Evolutionary conservation across 2,113 vertebrate genomes (phyloP), one percentile per base, ranked within the genome.

Genomic region (Otolemur garnettii): DNA sequence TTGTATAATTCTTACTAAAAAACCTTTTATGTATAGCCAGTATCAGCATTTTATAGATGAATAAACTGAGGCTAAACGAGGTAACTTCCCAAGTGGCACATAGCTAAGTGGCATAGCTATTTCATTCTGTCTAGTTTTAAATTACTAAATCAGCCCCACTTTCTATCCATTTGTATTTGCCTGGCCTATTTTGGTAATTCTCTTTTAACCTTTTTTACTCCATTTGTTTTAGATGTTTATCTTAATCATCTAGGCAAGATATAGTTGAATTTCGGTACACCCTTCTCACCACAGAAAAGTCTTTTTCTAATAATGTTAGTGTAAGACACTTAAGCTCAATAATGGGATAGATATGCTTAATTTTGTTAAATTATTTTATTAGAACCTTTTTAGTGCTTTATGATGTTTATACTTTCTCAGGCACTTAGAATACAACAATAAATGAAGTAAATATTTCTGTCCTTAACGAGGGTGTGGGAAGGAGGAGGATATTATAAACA

Each of bases 281-380:
- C 18, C 3, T 28, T 86, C 18, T 24, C 26, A 30, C 71, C 38
- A n/a, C 26, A 28, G 66, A 93, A 33, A 59, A 55, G 18, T 72
- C 24, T n/a, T 24, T 35, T 74, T 22, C 6, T 93, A 81, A 75
- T 28, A 62, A 22, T 64, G 26, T 75, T 42, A 57, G 24, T 35
- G 26, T 77, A 60, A 62, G 12, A 21, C 22, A 69, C 42, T 87
- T 82, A 24, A 35, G 62, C 22, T 64, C n/a, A 30, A 4, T 69
- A 69, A 79, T 24, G 28, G 17, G 15, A 66, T 71, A 38, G 33
- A 8, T 30, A 26, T 35, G 14, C 60, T 90, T 79, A 60, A 42
- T 33, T 72, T n/a, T 94, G 50, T 75, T 92, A 33, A 71, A 35
- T 94, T 83, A 35, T 62, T 82, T 42, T 81, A 24, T 77, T 91